Evolutionary conservation across 2,113 vertebrate species (phyloP), one percentile per base, ranked within the genome.

Genomic region (Epinephelus fuscoguttatus): DNA sequence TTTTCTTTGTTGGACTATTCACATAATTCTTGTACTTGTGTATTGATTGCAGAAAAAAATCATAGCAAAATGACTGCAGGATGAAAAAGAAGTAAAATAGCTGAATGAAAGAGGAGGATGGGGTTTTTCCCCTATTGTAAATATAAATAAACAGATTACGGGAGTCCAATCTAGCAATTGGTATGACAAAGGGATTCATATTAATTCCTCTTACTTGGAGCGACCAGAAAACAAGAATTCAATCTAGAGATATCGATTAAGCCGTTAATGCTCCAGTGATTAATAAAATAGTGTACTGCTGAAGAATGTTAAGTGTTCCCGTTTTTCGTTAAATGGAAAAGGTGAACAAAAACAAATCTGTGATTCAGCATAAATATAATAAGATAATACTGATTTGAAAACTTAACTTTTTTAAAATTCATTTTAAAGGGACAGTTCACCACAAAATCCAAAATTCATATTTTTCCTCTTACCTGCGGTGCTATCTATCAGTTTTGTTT

Each of bases 191-290:
- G 27, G 72, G 75, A 74, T 76, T 8, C 78, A 67, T 75, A 88
- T 61, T 42, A 61, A 68, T 72, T 70, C 47, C 6, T 55, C 19
- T 78, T 70, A 78, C 23, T 56, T 3, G 1, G 21, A 78, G 40
- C 37, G 62, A 78, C 52, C n/a, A 64, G 75, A 81, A 78, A 74
- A 84, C 7, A 18, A 47, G 30, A 77, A 81, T 71, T 40, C 62
- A 37, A 83, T 75, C 81, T 78, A 70, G 49, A 84, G 67, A 18
- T 70, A 88, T 75, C 67, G 85, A 85, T 87, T 87, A 25, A 84
- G 68, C 33, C 37, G 49, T 63, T 85, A 75, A 81, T 81, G 84
- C 84, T 89, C 66, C 82, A 84, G 40, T 85, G 85, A 78, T 67
- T 84, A 75, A 87, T 78, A 72, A 60, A 84, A 91, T 49, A 85